phyloP scores from a whole-genome alignment of 2,888 invertebrate species.

The Tinea pellionella region DNA sequence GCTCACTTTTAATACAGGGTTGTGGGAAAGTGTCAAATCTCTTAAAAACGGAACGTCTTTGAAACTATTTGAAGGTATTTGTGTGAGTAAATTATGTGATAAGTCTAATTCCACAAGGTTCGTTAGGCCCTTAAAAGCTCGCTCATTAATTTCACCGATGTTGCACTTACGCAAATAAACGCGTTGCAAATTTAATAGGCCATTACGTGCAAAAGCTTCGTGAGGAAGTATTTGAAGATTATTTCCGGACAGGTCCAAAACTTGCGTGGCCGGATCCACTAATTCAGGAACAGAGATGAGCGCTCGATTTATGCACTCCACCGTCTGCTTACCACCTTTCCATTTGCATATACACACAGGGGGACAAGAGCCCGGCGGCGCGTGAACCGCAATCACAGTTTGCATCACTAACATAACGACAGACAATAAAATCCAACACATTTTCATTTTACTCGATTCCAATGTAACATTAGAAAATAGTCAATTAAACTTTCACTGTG shows the following conservation, averaged over 20 bases:
- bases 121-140: slow-evolving; percentile 86
- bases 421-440: slow-evolving; percentile 60
- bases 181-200: slow-evolving; percentile 87
- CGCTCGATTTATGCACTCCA: slow-evolving; percentile 87
- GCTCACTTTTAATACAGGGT: slow-evolving; percentile 85
- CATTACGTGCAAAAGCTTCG: slow-evolving; percentile 84
- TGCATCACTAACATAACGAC: slow-evolving; percentile 56
- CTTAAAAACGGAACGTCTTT: slow-evolving; percentile 83
- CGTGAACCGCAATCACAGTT: slow-evolving; percentile 46
- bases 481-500: slow-evolving; percentile 36
- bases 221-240: slow-evolving; percentile 85
- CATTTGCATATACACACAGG: slow-evolving; percentile 90
- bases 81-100: slow-evolving; percentile 83
- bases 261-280: slow-evolving; percentile 90
- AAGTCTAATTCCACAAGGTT: slow-evolving; percentile 92
- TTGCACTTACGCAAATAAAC: slow-evolving; percentile 86
- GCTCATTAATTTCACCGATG: slow-evolving; percentile 86
- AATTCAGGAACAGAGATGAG: slow-evolving; percentile 87
- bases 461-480: slow-evolving; percentile 22
- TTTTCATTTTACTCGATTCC: slow-evolving; percentile 38
- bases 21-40: slow-evolving; percentile 82
- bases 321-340: slow-evolving; percentile 94
- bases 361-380: slow-evolving; percentile 75
- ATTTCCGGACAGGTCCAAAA: slow-evolving; percentile 89
- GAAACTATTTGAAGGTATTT: slow-evolving; percentile 84